phyloP scores from a whole-genome alignment of 2,797 vertebrate genomes.

The Anas bernieri region DNA sequence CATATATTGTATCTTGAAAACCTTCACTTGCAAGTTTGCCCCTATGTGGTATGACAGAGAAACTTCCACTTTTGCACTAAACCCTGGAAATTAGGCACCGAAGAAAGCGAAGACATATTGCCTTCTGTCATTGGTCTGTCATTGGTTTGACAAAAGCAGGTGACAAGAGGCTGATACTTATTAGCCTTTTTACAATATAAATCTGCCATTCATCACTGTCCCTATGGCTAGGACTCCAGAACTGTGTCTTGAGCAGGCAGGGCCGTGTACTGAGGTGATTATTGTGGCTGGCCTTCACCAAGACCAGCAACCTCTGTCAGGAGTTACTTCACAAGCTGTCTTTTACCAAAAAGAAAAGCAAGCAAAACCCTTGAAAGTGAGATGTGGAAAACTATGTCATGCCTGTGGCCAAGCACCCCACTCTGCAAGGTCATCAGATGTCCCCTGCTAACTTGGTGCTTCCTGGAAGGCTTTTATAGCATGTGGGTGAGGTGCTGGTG shows the following conservation, averaged over 20 bases:
- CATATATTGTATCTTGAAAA: not conserved
- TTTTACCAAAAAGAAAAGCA: not conserved
- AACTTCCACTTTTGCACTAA: not conserved
- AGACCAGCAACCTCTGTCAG: not conserved
- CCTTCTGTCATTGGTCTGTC: not conserved
- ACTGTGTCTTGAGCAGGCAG: not conserved
- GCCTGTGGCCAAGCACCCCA: not conserved
- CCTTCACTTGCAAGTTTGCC: not conserved
- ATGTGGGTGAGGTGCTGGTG: not conserved
- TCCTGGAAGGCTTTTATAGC: not conserved
- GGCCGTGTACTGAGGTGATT: accelerated
- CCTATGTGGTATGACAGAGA: accelerated
- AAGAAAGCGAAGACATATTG: not conserved
- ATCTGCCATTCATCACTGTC: not conserved
- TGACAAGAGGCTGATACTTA: not conserved
- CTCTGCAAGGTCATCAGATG: not conserved
- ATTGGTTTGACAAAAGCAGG: not conserved
- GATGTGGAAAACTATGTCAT: not conserved
- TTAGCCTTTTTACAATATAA: not conserved
- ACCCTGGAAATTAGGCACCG: not conserved
- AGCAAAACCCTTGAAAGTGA: not conserved
- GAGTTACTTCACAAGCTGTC: not conserved
- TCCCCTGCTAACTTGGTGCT: not conserved
- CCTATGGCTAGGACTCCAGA: not conserved
- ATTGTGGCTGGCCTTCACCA: not conserved